Conservation (phyloP, 30 jellyfish, hydroid and myxozoan genomes). For the Clytia hemisphaerica region DNA sequence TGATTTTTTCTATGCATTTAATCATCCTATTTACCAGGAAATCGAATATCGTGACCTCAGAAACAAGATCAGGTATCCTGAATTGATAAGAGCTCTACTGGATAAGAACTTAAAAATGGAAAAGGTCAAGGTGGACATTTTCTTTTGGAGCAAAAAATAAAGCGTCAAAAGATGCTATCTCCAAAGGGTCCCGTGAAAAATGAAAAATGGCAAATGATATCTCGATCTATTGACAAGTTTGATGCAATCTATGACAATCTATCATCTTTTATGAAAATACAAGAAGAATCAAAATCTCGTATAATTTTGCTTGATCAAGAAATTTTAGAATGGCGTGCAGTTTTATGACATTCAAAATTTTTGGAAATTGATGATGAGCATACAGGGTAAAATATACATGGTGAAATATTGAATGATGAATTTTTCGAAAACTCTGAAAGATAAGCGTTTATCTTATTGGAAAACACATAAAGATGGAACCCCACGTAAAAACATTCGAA, state of each 20-base stretch:
- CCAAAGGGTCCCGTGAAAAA: background rate
- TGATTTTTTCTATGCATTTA: background rate
- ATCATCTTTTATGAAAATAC: background rate
- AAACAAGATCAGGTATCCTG: background rate
- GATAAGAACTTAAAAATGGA: background rate
- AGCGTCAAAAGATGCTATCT: slow-evolving; percentile 2
- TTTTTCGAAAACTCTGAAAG: background rate
- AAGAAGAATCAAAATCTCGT: background rate
- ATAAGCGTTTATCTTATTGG: slow-evolving; percentile 5
- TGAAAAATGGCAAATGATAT: background rate
- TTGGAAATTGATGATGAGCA: background rate
- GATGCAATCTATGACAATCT: background rate
- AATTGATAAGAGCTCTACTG: background rate
- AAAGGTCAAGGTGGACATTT: background rate
- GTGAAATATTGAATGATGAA: background rate
- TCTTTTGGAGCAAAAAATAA: slow-evolving; percentile 2
- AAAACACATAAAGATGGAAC: background rate
- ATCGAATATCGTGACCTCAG: background rate
- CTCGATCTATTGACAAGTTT: background rate
- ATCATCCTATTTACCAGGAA: slow-evolving; percentile 6
- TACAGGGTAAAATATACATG: background rate
- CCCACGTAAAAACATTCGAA: background rate
- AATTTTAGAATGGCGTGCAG: slow-evolving; percentile 3
- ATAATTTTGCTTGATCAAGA: background rate
- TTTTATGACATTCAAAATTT: slow-evolving; percentile 9